Conservation (phyloP, 2,888 invertebrate species). For the Phanerotoma sp. region DNA sequence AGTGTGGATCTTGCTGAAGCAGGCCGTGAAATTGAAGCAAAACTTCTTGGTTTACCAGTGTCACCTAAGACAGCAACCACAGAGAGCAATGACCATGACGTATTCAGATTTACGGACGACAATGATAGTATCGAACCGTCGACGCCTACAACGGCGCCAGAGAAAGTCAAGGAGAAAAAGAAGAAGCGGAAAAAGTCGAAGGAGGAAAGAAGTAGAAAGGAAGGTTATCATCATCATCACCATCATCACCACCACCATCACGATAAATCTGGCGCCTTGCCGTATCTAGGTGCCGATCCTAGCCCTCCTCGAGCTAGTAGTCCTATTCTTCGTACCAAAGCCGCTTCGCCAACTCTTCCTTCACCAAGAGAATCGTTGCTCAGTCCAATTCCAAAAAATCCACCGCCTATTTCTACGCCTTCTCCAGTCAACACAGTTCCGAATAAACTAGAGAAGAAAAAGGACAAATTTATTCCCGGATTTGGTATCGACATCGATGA, state of each 20-base stretch:
- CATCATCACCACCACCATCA: constrained; percentile 58
- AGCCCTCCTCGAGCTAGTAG: constrained; percentile 61
- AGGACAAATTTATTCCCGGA: constrained; percentile 68
- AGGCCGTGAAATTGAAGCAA: constrained; percentile 79
- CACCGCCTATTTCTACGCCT: constrained; percentile 55
- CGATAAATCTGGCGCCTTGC: constrained; percentile 45
- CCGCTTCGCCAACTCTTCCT: constrained; percentile 48
- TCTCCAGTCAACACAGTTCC: constrained; percentile 36
- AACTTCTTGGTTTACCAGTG: constrained; percentile 70
- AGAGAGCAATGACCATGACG: constrained; percentile 61
- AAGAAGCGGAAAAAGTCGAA: constrained; percentile 83
- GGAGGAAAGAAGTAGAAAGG: constrained; percentile 72
- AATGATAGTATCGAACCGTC: constrained; percentile 62
- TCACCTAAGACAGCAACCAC: constrained; percentile 60
- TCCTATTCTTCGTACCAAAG: constrained; percentile 46
- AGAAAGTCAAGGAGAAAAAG: constrained; percentile 72
- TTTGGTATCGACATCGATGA: constrained; percentile 70
- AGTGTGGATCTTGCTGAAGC: constrained; percentile 81
- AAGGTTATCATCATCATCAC: constrained; percentile 69
- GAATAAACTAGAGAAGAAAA: constrained; percentile 58
- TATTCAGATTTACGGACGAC: constrained; percentile 65
- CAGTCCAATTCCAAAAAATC: constrained; percentile 64
- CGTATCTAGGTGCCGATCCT: constrained; percentile 61
- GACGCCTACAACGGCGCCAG: constrained; percentile 52
- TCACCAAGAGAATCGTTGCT: constrained; percentile 48